Evolutionary conservation across 2,113 vertebrate genomes (phyloP), one percentile per base, ranked within the genome.

Genomic region (Xenopus tropicalis): DNA sequence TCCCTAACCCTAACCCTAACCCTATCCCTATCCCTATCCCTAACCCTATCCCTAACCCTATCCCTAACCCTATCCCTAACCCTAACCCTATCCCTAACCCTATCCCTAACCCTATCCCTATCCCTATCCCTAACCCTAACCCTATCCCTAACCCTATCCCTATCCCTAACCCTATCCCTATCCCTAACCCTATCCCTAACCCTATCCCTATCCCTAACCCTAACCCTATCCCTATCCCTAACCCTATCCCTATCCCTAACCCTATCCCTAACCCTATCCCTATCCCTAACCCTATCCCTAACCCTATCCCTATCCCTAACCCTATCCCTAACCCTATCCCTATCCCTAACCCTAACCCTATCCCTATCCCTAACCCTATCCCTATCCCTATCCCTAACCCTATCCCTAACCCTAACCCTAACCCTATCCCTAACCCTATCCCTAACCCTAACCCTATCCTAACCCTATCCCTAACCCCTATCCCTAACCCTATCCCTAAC

Each of bases 81-180:
- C 58, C 74, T 77, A 77, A 77, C 74, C 75, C 75, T 71, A 70
- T 71, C 67, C 75, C 68, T 71, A 65, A 71, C 37, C 69, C 75
- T 70, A 70, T 70, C 58, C 69, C 75, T 71, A 71, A 71, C 59
- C 69, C 75, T 66, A 71, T 65, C 67, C 75, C 1, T 59, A 65
- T 65, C 58, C 75, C 75, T 66, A 65, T 71, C 67, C 75, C 75
- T 71, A 64, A 77, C 74, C 66, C 68, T 62, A 70, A 62, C 66
- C 74, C 74, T 77, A 70, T 64, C 74, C 74, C 67, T 77, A 70
- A 71, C 56, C 74, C 74, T 77, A 63, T 64, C 66, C 74, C 74
- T 70, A 70, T 62, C 66, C 56, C 58, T 52, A 73, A 73, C 62
- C 71, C 71, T 66, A 0, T 66, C 4, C 71, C 62, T 66, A 66